phyloP scores from a whole-genome alignment of 2,113 vertebrate genomes.

The Parus major region DNA sequence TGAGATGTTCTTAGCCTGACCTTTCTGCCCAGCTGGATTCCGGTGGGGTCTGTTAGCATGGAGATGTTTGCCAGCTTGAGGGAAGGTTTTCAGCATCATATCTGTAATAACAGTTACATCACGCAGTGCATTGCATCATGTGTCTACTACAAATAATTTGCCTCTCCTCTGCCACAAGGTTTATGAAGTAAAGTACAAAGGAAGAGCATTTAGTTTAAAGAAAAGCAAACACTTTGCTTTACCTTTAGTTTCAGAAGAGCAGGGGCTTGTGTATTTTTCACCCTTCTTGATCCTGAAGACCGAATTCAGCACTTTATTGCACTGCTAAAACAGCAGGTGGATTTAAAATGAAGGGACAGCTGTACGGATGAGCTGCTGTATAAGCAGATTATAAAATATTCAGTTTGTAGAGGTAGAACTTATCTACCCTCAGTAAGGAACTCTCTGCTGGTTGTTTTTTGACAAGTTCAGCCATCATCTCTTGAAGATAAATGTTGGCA shows the following conservation, averaged over 20 bases:
- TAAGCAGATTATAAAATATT: conserved; percentile 46
- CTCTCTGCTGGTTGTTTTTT: conserved; percentile 32
- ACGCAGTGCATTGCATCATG: neutral
- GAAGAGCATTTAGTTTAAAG: neutral
- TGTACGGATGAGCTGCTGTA: neutral
- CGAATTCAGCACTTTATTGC: neutral
- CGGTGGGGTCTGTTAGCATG: neutral
- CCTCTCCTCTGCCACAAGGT: neutral
- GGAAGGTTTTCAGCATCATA: neutral
- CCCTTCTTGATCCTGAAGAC: neutral
- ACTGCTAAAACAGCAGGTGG: conserved; percentile 14
- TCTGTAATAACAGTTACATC: neutral
- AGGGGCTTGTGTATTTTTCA: neutral
- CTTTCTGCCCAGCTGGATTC: neutral
- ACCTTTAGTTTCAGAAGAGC: neutral
- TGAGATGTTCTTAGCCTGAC: conserved; percentile 11
- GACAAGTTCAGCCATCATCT: conserved; percentile 50
- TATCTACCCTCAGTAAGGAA: conserved; percentile 29
- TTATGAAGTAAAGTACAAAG: neutral
- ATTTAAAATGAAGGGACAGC: conserved; percentile 32
- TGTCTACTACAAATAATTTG: neutral
- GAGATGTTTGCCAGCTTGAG: neutral
- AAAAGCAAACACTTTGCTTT: neutral
- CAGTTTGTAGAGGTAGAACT: conserved; percentile 38
- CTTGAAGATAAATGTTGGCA: conserved; percentile 50